Evolutionary conservation across 2,888 invertebrate genomes (phyloP).

Genomic region (Heteropelma amictum): DNA sequence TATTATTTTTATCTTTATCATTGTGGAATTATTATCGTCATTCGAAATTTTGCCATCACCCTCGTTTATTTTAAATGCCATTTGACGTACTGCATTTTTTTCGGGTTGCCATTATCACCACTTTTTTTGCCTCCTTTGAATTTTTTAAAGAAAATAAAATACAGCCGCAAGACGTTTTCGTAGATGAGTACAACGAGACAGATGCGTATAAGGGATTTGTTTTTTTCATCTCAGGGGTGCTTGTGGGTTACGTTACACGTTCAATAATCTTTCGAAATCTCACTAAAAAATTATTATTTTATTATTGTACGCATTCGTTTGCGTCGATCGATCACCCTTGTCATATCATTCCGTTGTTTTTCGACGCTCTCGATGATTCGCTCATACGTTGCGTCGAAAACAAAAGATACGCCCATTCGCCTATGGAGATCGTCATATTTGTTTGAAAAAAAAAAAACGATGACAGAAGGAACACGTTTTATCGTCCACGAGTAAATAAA

Average conservation of each 20-base stretch:
- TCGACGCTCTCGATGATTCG: conserved; percentile 36
- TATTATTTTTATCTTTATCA: conserved; percentile 40
- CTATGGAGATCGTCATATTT: conserved; percentile 29
- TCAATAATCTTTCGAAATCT: conserved; percentile 37
- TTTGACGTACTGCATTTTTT: conserved; percentile 10
- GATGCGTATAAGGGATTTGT: no score
- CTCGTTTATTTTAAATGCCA: conserved; percentile 23
- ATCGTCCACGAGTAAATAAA: conserved; percentile 51
- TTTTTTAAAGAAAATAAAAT: no score
- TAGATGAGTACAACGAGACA: no score
- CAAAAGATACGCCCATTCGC: conserved; percentile 15
- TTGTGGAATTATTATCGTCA: conserved; percentile 44
- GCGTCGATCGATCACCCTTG: conserved; percentile 21
- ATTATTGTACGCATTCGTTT: conserved; percentile 6
- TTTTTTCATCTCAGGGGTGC: conserved; percentile 43
- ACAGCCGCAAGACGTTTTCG: no score
- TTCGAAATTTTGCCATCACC: conserved; percentile 43
- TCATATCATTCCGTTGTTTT: conserved; percentile 14
- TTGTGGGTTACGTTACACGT: conserved; percentile 9
- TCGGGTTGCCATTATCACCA: conserved; percentile 32
- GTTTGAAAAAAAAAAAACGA: conserved; percentile 29
- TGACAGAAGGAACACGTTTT: conserved; percentile 49
- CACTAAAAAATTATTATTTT: conserved; percentile 20
- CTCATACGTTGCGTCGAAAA: conserved; percentile 12
- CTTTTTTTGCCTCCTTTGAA: conserved; percentile 7